A percentile compares a stretch with the other conserved stretches of the same genome.
Conservation (phyloP, 1,140 invertebrate species). For the Anoplophora glabripennis region DNA sequence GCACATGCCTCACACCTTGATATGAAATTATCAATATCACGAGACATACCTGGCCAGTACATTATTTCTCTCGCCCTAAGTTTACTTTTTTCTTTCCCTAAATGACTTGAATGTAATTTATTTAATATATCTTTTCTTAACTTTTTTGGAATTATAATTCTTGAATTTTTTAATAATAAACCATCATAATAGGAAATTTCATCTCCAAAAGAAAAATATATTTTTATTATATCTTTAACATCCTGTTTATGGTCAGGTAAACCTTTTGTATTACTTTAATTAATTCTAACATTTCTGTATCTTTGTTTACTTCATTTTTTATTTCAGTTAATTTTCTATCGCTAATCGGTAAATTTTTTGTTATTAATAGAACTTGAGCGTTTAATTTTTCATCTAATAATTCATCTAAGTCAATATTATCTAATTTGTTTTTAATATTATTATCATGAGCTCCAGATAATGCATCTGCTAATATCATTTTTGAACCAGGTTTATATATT, state of each 20-base stretch:
- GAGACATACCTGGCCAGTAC: constrained; percentile 47
- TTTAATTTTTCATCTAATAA: too few species aligned
- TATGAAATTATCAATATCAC: constrained; percentile 40
- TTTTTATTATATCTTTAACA: not conserved
- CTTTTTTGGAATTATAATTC: constrained; percentile 35
- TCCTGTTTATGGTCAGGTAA: constrained; percentile 41
- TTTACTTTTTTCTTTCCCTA: constrained; percentile 48
- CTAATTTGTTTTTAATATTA: too few species aligned
- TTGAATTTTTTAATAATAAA: not conserved
- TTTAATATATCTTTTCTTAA: constrained; percentile 45
- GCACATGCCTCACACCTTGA: not conserved
- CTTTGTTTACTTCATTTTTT: constrained; percentile 29
- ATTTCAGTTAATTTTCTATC: constrained; percentile 32
- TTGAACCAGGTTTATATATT: too few species aligned
- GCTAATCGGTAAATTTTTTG: too few species aligned
- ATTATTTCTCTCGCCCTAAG: constrained; percentile 41
- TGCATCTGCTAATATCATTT: too few species aligned
- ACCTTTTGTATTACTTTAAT: constrained; percentile 32
- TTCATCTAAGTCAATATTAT: too few species aligned
- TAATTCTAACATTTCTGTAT: constrained; percentile 32
- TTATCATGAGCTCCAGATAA: too few species aligned
- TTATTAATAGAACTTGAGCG: too few species aligned
- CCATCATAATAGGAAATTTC: not conserved
- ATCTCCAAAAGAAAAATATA: not conserved
- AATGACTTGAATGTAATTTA: constrained; percentile 48